Conservation (phyloP, 2,797 vertebrate species). For the Erithacus rubecula region DNA sequence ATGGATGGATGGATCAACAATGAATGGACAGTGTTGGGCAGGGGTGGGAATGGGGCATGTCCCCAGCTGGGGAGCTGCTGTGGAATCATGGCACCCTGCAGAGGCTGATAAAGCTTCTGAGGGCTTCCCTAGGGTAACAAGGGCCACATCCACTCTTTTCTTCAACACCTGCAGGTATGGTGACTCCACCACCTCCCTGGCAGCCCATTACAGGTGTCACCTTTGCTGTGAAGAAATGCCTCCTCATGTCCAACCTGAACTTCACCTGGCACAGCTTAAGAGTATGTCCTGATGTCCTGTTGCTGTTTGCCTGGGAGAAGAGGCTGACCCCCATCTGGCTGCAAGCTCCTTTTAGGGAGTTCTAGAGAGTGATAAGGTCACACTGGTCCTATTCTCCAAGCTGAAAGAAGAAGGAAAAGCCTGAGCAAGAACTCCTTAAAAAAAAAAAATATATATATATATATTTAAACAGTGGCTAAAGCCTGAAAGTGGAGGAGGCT, state of each 20-base stretch:
- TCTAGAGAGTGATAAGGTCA: neutral
- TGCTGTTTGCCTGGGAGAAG: neutral
- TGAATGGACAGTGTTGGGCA: accelerated
- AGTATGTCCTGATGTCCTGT: neutral
- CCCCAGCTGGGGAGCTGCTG: neutral
- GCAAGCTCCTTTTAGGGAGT: neutral
- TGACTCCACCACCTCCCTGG: neutral
- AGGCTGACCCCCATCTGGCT: neutral
- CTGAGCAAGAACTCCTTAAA: accelerated
- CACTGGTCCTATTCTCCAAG: neutral
- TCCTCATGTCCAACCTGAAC: neutral
- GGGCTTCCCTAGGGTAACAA: too few species aligned
- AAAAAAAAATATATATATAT: too few species aligned
- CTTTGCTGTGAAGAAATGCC: neutral
- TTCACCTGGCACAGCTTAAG: neutral
- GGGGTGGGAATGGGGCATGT: accelerated
- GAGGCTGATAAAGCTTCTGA: neutral
- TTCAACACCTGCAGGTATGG: neutral
- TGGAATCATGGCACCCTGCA: accelerated
- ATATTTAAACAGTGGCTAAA: neutral
- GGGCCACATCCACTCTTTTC: neutral
- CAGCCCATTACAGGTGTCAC: neutral
- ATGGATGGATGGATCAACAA: neutral
- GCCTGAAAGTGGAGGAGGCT: neutral
- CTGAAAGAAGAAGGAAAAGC: neutral